These are phyloP conservation scores for Periophthalmus modestus DNA, from an alignment of 2,113 vertebrate species.

Conservation along the genomic window DNA sequence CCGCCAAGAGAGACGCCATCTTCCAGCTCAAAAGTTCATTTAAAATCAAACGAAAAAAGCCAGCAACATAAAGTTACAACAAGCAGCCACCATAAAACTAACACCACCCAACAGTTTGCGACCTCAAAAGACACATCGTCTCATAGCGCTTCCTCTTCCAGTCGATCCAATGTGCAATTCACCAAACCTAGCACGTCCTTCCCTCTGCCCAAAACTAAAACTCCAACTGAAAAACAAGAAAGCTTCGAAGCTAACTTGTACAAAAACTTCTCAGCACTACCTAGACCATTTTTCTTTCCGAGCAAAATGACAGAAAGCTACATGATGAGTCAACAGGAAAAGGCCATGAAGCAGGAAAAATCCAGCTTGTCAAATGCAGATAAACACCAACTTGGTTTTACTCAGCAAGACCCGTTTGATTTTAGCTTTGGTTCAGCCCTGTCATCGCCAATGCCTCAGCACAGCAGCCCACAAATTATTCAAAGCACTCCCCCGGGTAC, in stretches of 20 bases:
- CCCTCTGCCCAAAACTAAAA: slow-evolving; percentile 57
- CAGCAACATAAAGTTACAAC: slow-evolving; percentile 37
- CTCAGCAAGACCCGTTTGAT: slow-evolving; percentile 72
- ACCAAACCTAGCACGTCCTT: slow-evolving; percentile 56
- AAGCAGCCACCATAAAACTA: slow-evolving; percentile 45
- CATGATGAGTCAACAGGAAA: slow-evolving; percentile 49
- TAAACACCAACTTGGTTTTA: slow-evolving; percentile 68
- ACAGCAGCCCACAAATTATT: slow-evolving; percentile 64
- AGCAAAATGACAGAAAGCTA: slow-evolving; percentile 61
- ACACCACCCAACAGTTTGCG: slow-evolving; percentile 38
- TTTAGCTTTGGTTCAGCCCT: slow-evolving; percentile 68
- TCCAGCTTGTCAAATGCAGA: slow-evolving; percentile 38
- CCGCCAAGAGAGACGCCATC: slow-evolving; percentile 59
- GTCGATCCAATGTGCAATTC: slow-evolving; percentile 47
- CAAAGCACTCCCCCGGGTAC: slow-evolving; percentile 59
- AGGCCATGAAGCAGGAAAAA: slow-evolving; percentile 59
- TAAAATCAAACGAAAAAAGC: slow-evolving; percentile 51
- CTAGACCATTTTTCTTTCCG: slow-evolving; percentile 67
- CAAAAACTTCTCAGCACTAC: slow-evolving; percentile 62
- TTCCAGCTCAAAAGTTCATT: slow-evolving; percentile 45
- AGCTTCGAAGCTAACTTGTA: slow-evolving; percentile 43
- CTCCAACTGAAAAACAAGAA: slow-evolving; percentile 55
- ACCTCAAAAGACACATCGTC: slow-evolving; percentile 42
- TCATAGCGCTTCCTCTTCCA: slow-evolving; percentile 36
- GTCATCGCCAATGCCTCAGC: slow-evolving; percentile 62